Conservation (phyloP, 2,113 vertebrate genomes). For the Mionectes macconnelli region DNA sequence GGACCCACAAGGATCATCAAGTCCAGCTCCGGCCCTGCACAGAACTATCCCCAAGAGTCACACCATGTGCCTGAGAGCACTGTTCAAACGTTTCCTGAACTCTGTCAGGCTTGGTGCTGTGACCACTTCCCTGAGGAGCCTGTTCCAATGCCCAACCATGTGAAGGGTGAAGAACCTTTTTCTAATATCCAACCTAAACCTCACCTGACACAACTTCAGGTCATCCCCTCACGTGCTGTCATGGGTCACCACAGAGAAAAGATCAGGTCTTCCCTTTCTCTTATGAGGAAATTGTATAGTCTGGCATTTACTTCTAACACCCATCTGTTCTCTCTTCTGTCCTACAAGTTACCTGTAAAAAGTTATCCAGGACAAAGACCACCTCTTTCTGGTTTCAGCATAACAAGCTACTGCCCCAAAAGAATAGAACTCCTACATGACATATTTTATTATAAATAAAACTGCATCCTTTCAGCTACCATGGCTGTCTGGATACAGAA, state of each 20-base stretch:
- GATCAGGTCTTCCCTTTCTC: background rate
- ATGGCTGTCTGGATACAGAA: background rate
- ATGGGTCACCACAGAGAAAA: background rate
- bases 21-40: background rate
- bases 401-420: background rate
- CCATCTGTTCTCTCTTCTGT: background rate
- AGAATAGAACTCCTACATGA: background rate
- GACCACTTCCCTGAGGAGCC: background rate
- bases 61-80: background rate
- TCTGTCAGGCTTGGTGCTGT: background rate
- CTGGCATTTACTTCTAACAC: background rate
- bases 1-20: background rate
- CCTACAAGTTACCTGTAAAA: background rate
- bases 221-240: background rate
- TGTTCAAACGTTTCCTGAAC: background rate
- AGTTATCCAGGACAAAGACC: background rate
- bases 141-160: background rate
- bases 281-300: background rate
- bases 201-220: background rate
- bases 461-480: background rate
- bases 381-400: background rate
- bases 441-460: background rate
- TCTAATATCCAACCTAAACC: background rate
- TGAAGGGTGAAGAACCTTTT: background rate
- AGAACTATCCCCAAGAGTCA: background rate